Evolutionary conservation across 1,140 invertebrate species (phyloP).

Genomic region (Bombus impatiens): DNA sequence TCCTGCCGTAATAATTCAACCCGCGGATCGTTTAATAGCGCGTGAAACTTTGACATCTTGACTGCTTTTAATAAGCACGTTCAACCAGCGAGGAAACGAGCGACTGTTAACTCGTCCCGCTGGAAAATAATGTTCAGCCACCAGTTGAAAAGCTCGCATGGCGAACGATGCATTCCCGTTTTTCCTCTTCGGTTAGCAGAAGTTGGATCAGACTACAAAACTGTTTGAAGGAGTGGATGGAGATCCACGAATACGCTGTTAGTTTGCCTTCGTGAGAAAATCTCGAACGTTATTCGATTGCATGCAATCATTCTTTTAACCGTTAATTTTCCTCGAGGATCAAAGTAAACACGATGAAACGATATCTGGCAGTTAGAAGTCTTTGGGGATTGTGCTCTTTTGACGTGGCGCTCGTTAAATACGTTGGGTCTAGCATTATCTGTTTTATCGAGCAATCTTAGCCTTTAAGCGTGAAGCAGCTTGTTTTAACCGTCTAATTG

Average conservation of each 20-base stretch:
- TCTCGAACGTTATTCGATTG: not conserved
- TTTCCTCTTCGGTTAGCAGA: not conserved
- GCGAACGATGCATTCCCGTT: constrained; percentile 27
- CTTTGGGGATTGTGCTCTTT: not conserved
- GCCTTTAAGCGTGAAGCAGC: not conserved
- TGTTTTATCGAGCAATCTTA: constrained; percentile 12
- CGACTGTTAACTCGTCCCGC: constrained; percentile 1
- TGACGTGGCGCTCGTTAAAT: not conserved
- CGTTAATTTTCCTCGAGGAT: not conserved
- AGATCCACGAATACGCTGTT: not conserved
- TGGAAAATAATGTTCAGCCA: constrained; percentile 29
- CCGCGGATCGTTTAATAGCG: constrained; percentile 43
- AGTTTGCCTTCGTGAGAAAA: constrained; percentile 1
- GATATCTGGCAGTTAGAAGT: not conserved
- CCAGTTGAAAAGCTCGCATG: constrained; percentile 17
- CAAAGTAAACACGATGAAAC: not conserved
- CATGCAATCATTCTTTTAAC: not conserved
- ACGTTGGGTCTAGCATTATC: not conserved
- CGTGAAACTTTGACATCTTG: constrained; percentile 50
- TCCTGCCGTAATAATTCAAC: constrained; percentile 35
- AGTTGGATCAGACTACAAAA: not conserved
- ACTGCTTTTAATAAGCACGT: constrained; percentile 53
- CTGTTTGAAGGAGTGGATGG: too few relatives aligned
- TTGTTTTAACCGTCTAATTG: not conserved
- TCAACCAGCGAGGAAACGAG: constrained; percentile 24